Base-by-base conservation (phyloP, 1,140 invertebrate genomes). In the Eueides isabella region DNA sequence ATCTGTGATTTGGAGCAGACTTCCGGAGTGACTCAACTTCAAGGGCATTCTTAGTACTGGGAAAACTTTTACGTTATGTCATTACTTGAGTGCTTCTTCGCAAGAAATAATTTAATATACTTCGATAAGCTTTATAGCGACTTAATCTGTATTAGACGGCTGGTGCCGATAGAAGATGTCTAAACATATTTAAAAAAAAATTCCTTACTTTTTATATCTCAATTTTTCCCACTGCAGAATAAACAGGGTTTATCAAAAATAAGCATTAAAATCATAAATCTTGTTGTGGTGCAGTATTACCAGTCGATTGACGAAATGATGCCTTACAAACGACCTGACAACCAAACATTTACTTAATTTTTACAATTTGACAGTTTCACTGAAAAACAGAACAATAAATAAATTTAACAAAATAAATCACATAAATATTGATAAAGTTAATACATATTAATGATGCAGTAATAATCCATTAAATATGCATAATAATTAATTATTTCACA, bases 91-190 rank as follows among this genome's bases (percentile, higher is more conserved):
- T 55, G 48, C 48, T 26, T 11, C 48, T 19, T 23, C 48, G 7
- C 48, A 55, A 55, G 48, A 55, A 55, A 55, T 55, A 26, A 55
- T 55, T 55, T 55, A 55, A 55, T 55, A 55, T 23, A 55, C 48
- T 55, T 55, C 48, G 26, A 55, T 55, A 55, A 55, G 48, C 48
- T 55, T 55, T 55, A 55, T 12, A 55, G 9, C 23, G 48, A 55
- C 48, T 55, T 19, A 4, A 12, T 55, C 48, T 55, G 28, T 65
- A 28, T 65, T n/a, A 23, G 19, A 55, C 1, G 48, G 48, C 23
- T 55, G 12, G 23, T 55, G 9, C 5, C 11, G 23, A 55, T 26
- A 14, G 23, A 26, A 12, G 9, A 55, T 19, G 41, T 7, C 7
- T 44, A 44, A 7, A 19, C 16, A 2, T 44, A 44, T 44, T 19